Base-by-base conservation (phyloP, 2,797 vertebrate genomes). In the Eulemur coronatus region DNA sequence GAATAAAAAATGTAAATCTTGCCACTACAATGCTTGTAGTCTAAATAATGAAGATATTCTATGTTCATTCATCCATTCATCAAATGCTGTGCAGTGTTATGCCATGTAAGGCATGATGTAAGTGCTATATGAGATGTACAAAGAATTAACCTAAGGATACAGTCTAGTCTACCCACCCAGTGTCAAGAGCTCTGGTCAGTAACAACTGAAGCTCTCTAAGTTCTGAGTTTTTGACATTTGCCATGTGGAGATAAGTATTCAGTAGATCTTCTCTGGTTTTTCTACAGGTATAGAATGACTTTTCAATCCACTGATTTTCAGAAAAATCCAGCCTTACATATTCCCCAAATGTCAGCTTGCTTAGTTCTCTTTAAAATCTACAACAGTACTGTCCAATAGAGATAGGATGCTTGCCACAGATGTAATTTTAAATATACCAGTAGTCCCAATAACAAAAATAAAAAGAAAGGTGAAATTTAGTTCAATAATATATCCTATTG, bases 401-500 rank as follows among this genome's bases (percentile, higher is more conserved):
- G 78, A 69, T 72, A 28, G 22, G 65, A 61, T 50, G 3, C 38
- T 70, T 69, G 41, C 14, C 59, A 72, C 1, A 2, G 24, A 26
- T 20, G 14, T 48, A 41, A 55, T 79, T 70, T 94, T 41, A 72
- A 79, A 90, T 52, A 82, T 73, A 92, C 67, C 88, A 11, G 0
- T 81, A 67, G 24, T 80, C 65, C 7, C 17, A 67, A n/a, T 73
- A 81, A 73, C 6, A 22, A 87, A 92, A 92, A 52, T 59, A 84
- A 80, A 91, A 91, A 73, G n/a, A 52, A 41, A 91, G 35, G 50
- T 80, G 10, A 96, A 67, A 95, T 90, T 84, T 84, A 63, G 82
- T 81, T 84, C 10, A 41, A 35, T 75, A 75, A 61, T 46, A 81
- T 57, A 65, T n/a, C 28, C 12, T 92, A 41, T 41, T 84, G 80